Base-by-base conservation (phyloP, 2,113 vertebrate species). In the Etia nguti region DNA sequence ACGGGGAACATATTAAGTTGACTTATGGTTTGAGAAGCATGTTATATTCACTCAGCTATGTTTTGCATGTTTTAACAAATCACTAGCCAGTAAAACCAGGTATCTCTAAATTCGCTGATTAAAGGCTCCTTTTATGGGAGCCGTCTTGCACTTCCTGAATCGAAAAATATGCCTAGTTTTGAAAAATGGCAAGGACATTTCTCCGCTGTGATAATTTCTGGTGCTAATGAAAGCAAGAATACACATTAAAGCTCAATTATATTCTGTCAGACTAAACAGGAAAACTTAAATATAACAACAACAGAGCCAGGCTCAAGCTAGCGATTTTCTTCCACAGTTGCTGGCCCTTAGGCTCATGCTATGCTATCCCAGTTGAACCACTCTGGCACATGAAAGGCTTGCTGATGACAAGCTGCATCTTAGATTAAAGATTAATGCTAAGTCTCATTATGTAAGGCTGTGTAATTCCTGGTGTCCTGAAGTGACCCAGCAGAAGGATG, bases 361-460 rank as follows among this genome's bases (percentile, higher is more conserved):
- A 36, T 52, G 55, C 81, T 38, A 36, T 86, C 80, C 59, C 8
- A 15, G 2, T 6, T 15, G 75, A 87, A 43, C 18, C 26, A 8
- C 38, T 84, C 12, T 70, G 60, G 81, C 55, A 65, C 26, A 29
- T 4, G 16, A 59, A 88, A 77, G 54, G 41, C 77, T 9, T 3
- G 48, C 7, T 55, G 60, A 54, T 6, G 80, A 82, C 85, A 52
- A 56, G 83, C 82, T 38, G 86, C 36, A 54, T 82, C 73, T 52
- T 15, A 26, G 87, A 56, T 29, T 10, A 9, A 59, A 62, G 88
- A 88, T 38, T 59, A 59, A 52, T 70, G 87, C 24, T 36, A 38
- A 80, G 77, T 82, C 55, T 60, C 46, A 84, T 91, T 84, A 86
- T 83, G 86, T 91, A 83, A 90, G 80, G 81, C 55, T 82, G 26